These are phyloP conservation scores for Tridacna crocea DNA, from an alignment of 2,888 invertebrate species.

Conservation along the genomic window DNA sequence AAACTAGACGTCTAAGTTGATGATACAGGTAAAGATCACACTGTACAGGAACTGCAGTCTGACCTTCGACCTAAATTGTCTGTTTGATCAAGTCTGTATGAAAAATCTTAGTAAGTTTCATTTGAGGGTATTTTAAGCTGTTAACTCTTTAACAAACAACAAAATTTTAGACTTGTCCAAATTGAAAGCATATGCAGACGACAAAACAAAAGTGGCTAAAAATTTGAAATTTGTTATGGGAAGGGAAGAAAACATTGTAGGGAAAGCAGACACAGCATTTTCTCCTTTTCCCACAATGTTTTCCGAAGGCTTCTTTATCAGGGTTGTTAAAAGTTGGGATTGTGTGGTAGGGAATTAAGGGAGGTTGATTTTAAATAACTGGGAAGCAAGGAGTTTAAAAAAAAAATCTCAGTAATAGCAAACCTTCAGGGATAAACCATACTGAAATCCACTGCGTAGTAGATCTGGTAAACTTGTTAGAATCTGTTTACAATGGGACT, in stretches of 20 bases:
- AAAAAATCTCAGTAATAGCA: background rate
- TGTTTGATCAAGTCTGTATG: no score
- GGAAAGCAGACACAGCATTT: background rate
- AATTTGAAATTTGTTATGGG: background rate
- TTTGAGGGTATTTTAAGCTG: no score
- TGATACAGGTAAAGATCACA: no score
- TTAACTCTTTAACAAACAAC: no score
- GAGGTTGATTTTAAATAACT: background rate
- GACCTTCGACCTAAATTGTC: no score
- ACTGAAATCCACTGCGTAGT: conserved; percentile 46
- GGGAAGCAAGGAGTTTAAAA: background rate
- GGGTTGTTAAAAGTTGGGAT: background rate
- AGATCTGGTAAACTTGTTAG: conserved; percentile 37
- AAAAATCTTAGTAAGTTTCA: no score
- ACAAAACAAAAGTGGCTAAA: background rate
- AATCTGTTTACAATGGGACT: conserved; percentile 22
- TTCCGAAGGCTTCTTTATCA: background rate
- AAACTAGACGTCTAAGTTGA: no score
- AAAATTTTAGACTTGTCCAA: background rate
- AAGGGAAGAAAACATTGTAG: background rate
- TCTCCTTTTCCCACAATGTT: background rate
- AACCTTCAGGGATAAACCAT: conserved; percentile 47
- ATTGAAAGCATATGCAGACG: background rate
- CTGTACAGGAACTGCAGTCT: no score
- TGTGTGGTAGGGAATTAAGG: background rate